Percentiles rank a stretch among this genome's conserved stretches.
phyloP scores from a whole-genome alignment of 2,888 invertebrate genomes.

The Nebria salina region DNA sequence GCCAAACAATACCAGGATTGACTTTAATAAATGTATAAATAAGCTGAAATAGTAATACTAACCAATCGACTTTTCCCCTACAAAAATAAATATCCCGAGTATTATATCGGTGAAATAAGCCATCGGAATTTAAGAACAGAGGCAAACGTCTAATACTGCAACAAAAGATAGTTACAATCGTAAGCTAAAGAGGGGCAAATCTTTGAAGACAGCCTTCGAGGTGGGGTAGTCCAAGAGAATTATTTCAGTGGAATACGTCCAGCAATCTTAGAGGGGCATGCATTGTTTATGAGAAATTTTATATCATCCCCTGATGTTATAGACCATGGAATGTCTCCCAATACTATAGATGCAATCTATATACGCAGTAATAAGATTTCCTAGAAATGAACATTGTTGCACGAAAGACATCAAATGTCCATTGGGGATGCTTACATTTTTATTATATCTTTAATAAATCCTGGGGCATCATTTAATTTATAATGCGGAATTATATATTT shows the following conservation, averaged over 20 bases:
- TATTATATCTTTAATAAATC: conserved; percentile 40
- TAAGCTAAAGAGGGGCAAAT: background rate
- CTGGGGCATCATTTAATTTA: background rate
- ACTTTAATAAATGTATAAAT: background rate
- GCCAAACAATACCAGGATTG: background rate
- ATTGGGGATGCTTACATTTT: background rate
- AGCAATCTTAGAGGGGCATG: conserved; percentile 24
- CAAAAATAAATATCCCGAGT: background rate
- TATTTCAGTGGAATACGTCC: conserved; percentile 3
- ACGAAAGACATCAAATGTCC: background rate
- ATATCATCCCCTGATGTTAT: conserved; percentile 28
- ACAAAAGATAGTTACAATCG: conserved; percentile 11
- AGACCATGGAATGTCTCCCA: conserved; percentile 6
- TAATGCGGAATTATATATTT: background rate
- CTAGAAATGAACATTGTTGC: conserved; percentile 6
- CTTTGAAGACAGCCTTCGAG: conserved; percentile 7
- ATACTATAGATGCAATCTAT: conserved; percentile 25
- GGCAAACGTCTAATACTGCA: background rate
- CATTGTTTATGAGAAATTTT: conserved; percentile 45
- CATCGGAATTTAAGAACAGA: background rate
- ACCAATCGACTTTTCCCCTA: background rate
- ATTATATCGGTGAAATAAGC: background rate
- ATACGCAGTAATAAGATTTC: conserved; percentile 38
- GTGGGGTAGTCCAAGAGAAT: conserved; percentile 12
- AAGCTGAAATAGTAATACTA: background rate